Percentiles rank a stretch among this genome's conserved stretches.
These are phyloP conservation scores for Notothenia rossii DNA, from an alignment of 2,113 vertebrate species.

Conservation along the genomic window DNA sequence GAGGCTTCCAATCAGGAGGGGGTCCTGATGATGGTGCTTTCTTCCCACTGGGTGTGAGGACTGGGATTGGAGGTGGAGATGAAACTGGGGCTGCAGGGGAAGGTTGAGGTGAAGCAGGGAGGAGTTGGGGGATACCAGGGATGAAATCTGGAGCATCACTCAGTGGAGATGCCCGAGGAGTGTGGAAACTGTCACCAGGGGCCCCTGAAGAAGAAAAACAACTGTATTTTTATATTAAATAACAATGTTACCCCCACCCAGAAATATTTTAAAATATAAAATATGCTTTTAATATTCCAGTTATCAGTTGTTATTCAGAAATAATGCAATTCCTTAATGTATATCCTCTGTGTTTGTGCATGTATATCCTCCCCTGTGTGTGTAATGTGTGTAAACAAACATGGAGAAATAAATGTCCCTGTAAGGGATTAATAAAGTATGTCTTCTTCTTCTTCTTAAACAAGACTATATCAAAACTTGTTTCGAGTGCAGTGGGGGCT, in stretches of 20 bases:
- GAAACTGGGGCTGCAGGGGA: constrained; percentile 31
- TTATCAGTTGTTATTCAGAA: too few relatives aligned
- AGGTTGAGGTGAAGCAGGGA: constrained; percentile 21
- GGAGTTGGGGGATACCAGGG: constrained; percentile 9
- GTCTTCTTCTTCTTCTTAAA: too few relatives aligned
- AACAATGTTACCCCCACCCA: not conserved
- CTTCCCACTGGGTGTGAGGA: constrained; percentile 17
- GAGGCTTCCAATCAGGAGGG: constrained; percentile 54
- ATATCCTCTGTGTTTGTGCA: too few relatives aligned
- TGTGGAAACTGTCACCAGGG: constrained; percentile 75
- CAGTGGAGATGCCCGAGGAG: constrained; percentile 75
- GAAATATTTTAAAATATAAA: not conserved
- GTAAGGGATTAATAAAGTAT: too few relatives aligned
- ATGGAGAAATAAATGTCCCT: too few relatives aligned
- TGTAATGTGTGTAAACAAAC: too few relatives aligned
- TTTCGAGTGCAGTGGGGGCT: not conserved
- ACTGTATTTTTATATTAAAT: not conserved
- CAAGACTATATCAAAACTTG: too few relatives aligned
- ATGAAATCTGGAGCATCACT: constrained; percentile 27
- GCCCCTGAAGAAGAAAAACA: constrained; percentile 48
- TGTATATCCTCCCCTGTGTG: too few relatives aligned
- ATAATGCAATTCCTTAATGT: too few relatives aligned
- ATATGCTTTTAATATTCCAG: too few relatives aligned
- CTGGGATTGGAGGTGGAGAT: constrained; percentile 39
- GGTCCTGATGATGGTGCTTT: constrained; percentile 36